Evolutionary conservation across 1,140 invertebrate genomes (phyloP), one percentile per base, ranked within the genome.

Genomic region (Pseudoatta argentina): DNA sequence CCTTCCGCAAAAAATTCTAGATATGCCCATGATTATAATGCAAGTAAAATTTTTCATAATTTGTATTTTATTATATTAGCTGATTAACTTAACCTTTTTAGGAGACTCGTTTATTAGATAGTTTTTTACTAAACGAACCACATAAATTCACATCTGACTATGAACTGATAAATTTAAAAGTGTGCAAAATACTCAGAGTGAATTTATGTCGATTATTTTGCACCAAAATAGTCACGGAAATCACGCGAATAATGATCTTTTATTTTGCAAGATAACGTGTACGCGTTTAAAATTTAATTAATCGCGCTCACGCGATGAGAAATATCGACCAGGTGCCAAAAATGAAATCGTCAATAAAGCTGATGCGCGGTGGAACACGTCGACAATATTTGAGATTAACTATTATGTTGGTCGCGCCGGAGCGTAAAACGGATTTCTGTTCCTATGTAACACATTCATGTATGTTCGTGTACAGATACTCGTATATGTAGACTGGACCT

Each of bases 331-430:
- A 63, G 64, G 55, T 83, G 79, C 4, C 55, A 69, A 83, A 83
- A 83, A 83, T 83, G 61, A 83, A 83, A 83, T 83, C 69, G 67
- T 83, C 79, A 83, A 61, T 83, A 83, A 79, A 79, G 24, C 79
- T 44, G 39, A 61, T 55, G 48, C 77, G 10, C 77, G 10, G 64
- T 71, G 69, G 55, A 61, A 73, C 44, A 55, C 34, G 71, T 34
- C 69, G 39, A 83, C 79, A 73, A 75, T 44, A 83, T 83, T 73
- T 83, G 67, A 83, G 75, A 83, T 83, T 83, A 75, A 83, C 79
- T 24, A 83, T 83, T 83, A 75, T 83, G 69, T 75, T 10, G 18
- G 39, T 27, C 18, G 55, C 69, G 39, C 24, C 14, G 24, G 24
- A 83, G 69, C 79, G 79, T 83, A 18, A 73, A 75, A 57, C 69